phyloP scores from a whole-genome alignment of 64 coral and sea anemone genomes.

The Actinia equina region DNA sequence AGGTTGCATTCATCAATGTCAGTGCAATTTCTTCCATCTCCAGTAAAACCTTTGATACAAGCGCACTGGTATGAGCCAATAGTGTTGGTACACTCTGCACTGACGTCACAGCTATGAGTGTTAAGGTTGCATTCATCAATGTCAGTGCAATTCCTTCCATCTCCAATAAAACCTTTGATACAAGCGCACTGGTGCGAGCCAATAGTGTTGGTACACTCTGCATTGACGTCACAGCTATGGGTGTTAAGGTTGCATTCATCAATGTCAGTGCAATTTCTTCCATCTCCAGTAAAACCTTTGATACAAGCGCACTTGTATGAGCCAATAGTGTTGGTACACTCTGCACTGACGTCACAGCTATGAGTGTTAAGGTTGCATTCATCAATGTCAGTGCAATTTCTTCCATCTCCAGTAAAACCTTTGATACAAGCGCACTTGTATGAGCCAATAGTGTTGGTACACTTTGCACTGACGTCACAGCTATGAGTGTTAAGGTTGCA shows the following conservation, averaged over 20 bases:
- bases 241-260: too few species aligned
- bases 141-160: too few species aligned
- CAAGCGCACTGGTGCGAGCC: too few species aligned
- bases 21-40: too few species aligned
- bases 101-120: background rate
- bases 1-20: too few species aligned
- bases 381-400: conserved; percentile 1
- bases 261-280: conserved; percentile 9
- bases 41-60: too few species aligned
- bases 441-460: conserved; percentile 8
- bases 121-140: too few species aligned
- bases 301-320: conserved; percentile 21
- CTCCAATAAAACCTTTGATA: too few species aligned
- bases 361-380: conserved; percentile 7
- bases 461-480: conserved; percentile 1
- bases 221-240: too few species aligned
- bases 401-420: background rate
- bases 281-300: conserved; percentile 42
- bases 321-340: background rate
- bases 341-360: conserved; percentile 13
- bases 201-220: too few species aligned
- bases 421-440: background rate
- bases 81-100: conserved; percentile 33
- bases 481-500: too few species aligned
- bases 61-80: conserved; percentile 16